Conservation (phyloP, 2,113 vertebrate species). For the Megaleporinus macrocephalus region DNA sequence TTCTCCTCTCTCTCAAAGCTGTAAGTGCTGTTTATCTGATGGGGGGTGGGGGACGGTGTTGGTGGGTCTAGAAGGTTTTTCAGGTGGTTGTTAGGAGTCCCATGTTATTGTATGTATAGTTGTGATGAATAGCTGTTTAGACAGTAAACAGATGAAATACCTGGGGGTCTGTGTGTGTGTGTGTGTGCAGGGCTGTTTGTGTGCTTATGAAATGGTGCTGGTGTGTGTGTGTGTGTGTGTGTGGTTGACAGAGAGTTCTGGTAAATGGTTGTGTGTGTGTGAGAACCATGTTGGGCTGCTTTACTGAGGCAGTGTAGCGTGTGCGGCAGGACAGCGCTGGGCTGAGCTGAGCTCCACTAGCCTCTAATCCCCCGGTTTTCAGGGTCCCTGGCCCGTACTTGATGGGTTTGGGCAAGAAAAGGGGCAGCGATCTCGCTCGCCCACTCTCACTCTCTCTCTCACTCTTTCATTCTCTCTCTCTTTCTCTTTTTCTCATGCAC, state of each 20-base stretch:
- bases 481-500: conserved; percentile 64
- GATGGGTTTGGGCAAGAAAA: conserved; percentile 99
- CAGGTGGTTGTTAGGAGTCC: too few relatives aligned
- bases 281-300: conserved; percentile 73
- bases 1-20: too few relatives aligned
- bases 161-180: too few relatives aligned
- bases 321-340: conserved; percentile 85
- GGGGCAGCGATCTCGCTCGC: conserved; percentile 84
- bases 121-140: too few relatives aligned
- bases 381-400: conserved; percentile 98
- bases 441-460: conserved; percentile 55
- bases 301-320: conserved; percentile 81
- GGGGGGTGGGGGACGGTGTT: too few relatives aligned
- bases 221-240: conserved; percentile 28
- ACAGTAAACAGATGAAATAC: too few relatives aligned
- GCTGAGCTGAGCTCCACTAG: conserved; percentile 74
- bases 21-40: too few relatives aligned
- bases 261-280: conserved; percentile 62
- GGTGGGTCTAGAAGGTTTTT: too few relatives aligned
- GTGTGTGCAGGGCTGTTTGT: too few relatives aligned
- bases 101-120: too few relatives aligned
- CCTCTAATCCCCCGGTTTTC: conserved; percentile 98
- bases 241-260: conserved; percentile 41
- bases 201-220: background rate
- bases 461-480: conserved; percentile 51